Conservation (phyloP, 2,113 vertebrate species). For the Ia io region DNA sequence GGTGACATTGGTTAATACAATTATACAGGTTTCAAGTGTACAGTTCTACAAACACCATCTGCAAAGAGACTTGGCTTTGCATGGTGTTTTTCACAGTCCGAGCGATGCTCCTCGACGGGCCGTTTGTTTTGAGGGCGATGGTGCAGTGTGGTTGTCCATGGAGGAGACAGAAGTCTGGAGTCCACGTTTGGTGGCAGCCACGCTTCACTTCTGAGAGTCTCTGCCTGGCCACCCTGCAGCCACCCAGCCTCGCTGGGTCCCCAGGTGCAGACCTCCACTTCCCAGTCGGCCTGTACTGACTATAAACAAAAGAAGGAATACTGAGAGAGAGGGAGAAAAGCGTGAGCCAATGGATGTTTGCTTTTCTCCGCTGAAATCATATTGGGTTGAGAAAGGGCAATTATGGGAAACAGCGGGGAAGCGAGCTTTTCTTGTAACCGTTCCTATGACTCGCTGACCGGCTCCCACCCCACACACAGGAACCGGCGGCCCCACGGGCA, state of each 20-base stretch:
- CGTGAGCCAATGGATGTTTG: background rate
- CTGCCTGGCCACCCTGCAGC: fast-evolving
- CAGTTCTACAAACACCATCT: background rate
- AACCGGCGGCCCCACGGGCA: background rate
- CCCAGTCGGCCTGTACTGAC: fast-evolving
- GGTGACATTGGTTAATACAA: background rate
- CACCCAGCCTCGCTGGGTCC: background rate
- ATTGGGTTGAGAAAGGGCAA: background rate
- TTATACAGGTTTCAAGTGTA: no score
- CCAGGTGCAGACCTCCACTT: no score
- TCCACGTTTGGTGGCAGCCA: fast-evolving
- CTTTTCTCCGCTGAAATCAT: background rate
- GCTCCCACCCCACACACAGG: background rate
- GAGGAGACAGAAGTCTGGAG: fast-evolving
- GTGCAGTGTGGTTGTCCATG: fast-evolving
- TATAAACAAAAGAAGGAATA: background rate
- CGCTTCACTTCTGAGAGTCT: fast-evolving
- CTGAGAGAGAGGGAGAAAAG: background rate
- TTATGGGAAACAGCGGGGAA: background rate
- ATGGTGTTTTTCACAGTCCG: background rate
- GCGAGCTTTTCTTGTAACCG: background rate
- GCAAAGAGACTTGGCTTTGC: background rate
- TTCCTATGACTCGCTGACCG: background rate
- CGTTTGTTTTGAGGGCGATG: fast-evolving
- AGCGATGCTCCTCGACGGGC: fast-evolving